Evolutionary conservation across 2,888 invertebrate genomes (phyloP).

Genomic region (Brachycybe producta): DNA sequence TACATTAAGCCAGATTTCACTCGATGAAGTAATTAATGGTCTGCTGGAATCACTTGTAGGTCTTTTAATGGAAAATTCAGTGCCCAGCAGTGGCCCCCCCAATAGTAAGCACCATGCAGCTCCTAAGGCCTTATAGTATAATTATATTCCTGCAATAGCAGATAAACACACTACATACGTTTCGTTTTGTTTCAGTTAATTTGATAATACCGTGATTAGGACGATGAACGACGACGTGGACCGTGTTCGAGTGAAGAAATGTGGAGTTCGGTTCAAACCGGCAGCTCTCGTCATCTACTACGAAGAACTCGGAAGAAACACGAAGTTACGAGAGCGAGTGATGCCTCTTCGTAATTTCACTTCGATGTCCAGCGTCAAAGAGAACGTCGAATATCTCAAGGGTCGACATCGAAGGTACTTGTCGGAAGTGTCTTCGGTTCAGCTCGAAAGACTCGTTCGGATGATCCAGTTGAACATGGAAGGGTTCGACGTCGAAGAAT

Average conservation of each 20-base stretch:
- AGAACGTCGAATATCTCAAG: conserved; percentile 32
- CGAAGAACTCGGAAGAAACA: conserved; percentile 24
- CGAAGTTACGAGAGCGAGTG: conserved; percentile 32
- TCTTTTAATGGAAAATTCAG: too few relatives aligned
- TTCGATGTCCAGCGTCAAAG: conserved; percentile 30
- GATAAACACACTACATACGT: too few relatives aligned
- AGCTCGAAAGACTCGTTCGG: conserved; percentile 36
- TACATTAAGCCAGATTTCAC: too few relatives aligned
- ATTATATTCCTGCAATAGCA: too few relatives aligned
- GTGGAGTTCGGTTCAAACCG: conserved; percentile 34
- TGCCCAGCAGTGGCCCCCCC: too few relatives aligned
- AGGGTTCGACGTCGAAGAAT: conserved; percentile 33
- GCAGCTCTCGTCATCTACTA: conserved; percentile 34
- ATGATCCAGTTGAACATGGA: conserved; percentile 37
- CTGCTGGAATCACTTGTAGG: too few relatives aligned
- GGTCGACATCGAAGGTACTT: conserved; percentile 34
- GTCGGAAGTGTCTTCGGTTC: conserved; percentile 31
- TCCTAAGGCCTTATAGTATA: too few relatives aligned
- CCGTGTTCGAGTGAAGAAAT: conserved; percentile 24
- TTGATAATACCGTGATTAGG: too few relatives aligned
- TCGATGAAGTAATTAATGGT: too few relatives aligned
- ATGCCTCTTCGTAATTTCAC: conserved; percentile 39
- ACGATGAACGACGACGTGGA: neutral
- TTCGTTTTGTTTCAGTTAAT: too few relatives aligned
- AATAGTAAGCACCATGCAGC: too few relatives aligned